phyloP scores from a whole-genome alignment of 2,113 vertebrate genomes.

The Buteo buteo region DNA sequence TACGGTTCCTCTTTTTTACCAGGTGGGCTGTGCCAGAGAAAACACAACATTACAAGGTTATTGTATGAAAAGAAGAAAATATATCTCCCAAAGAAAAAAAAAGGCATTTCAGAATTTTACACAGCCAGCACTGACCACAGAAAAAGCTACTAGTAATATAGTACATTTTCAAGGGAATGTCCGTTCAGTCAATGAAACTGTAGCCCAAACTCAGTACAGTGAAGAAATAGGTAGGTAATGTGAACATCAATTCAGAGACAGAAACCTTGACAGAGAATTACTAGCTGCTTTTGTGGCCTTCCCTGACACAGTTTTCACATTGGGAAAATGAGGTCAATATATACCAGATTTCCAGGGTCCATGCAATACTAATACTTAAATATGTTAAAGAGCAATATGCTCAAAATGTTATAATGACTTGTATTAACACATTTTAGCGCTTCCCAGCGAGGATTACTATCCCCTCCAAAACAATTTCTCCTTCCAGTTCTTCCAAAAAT shows the following conservation, averaged over 20 bases:
- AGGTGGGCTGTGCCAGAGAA: constrained; percentile 78
- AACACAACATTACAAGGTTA: not conserved
- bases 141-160: not conserved
- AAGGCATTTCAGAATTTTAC: not conserved
- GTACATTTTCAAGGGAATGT: not conserved
- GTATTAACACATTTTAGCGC: not conserved
- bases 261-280: not conserved
- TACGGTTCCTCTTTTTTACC: constrained; percentile 88
- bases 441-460: not conserved
- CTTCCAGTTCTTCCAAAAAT: not conserved
- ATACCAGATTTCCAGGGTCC: not conserved
- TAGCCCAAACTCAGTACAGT: not conserved
- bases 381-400: not conserved
- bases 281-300: not conserved
- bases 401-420: not conserved
- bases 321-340: not conserved
- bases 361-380: not conserved
- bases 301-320: not conserved
- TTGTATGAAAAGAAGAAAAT: not conserved
- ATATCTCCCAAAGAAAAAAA: not conserved
- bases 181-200: not conserved
- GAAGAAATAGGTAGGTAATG: not conserved
- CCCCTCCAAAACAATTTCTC: not conserved
- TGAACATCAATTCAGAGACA: not conserved
- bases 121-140: not conserved